phyloP scores from a whole-genome alignment of 2,113 vertebrate species.

The Spermophilus dauricus region DNA sequence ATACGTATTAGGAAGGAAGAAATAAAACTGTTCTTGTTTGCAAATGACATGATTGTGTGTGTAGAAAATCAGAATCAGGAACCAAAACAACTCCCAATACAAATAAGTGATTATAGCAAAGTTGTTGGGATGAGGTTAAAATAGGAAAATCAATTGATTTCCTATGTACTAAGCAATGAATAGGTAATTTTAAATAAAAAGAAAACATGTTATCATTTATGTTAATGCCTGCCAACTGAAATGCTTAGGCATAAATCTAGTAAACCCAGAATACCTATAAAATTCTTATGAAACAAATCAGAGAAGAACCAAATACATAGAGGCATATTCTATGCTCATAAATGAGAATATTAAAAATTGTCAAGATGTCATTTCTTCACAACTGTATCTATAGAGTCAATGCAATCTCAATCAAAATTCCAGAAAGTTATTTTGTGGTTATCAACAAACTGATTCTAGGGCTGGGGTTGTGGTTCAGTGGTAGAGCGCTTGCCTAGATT shows the following conservation, averaged over 20 bases:
- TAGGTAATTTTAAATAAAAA: constrained; percentile 32
- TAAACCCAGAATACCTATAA: not conserved
- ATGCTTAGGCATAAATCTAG: not conserved
- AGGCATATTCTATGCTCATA: not conserved
- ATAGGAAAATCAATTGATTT: not conserved
- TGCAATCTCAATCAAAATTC: constrained; percentile 13
- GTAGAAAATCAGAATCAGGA: not conserved
- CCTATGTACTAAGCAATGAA: not conserved
- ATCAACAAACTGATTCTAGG: not conserved
- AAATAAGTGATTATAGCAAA: constrained; percentile 5
- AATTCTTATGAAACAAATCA: not conserved
- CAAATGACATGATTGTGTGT: not conserved
- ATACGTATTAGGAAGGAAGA: not conserved
- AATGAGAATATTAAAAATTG: not conserved
- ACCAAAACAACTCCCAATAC: not conserved
- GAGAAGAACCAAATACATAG: not conserved
- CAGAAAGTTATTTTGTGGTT: not conserved
- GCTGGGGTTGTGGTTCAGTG: too few species aligned
- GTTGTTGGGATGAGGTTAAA: not conserved
- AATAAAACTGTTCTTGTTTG: not conserved
- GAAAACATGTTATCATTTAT: not conserved
- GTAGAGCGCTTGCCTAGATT: too few species aligned
- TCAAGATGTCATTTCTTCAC: not conserved
- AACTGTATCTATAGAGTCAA: not conserved
- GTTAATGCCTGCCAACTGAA: not conserved